Conservation (phyloP, 2,888 invertebrate genomes). For the Hydroisotoma schaefferi region DNA sequence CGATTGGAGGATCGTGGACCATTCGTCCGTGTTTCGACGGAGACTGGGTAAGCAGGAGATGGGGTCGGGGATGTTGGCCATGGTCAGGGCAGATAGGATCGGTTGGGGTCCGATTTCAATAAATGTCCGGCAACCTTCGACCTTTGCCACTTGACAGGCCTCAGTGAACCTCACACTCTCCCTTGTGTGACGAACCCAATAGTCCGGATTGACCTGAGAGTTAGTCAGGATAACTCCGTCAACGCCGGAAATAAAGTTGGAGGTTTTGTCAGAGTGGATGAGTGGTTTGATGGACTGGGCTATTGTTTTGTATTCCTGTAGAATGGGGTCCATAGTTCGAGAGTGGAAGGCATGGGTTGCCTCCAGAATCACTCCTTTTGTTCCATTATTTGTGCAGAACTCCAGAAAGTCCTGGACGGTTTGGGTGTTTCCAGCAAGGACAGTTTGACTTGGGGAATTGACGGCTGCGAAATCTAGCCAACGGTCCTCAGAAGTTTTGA, state of each 20-base stretch:
- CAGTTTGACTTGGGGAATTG: slow-evolving; percentile 3
- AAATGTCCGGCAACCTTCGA: neutral
- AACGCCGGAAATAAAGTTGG: slow-evolving; percentile 23
- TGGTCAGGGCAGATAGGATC: slow-evolving; percentile 8
- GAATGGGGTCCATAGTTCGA: slow-evolving; percentile 22
- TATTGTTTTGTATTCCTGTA: slow-evolving; percentile 16
- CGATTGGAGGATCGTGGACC: slow-evolving; percentile 9
- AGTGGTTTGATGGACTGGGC: neutral
- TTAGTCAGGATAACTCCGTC: neutral
- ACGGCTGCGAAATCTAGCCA: slow-evolving; percentile 7
- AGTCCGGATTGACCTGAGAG: neutral
- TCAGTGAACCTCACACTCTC: slow-evolving; percentile 15
- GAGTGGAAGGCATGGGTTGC: slow-evolving; percentile 28
- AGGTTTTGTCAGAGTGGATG: neutral
- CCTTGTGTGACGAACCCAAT: slow-evolving; percentile 20
- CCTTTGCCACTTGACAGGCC: slow-evolving; percentile 5
- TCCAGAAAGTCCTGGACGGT: slow-evolving; percentile 10
- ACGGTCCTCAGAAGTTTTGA: neutral
- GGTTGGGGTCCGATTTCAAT: slow-evolving; percentile 24
- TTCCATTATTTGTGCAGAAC: slow-evolving; percentile 2
- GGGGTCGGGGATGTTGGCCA: neutral
- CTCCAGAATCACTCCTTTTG: slow-evolving; percentile 19
- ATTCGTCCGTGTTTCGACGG: slow-evolving; percentile 20
- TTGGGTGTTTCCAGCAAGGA: slow-evolving; percentile 15
- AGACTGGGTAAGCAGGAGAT: slow-evolving; percentile 24